phyloP scores from a whole-genome alignment of 2,888 invertebrate genomes.

The Oligia strigilis region DNA sequence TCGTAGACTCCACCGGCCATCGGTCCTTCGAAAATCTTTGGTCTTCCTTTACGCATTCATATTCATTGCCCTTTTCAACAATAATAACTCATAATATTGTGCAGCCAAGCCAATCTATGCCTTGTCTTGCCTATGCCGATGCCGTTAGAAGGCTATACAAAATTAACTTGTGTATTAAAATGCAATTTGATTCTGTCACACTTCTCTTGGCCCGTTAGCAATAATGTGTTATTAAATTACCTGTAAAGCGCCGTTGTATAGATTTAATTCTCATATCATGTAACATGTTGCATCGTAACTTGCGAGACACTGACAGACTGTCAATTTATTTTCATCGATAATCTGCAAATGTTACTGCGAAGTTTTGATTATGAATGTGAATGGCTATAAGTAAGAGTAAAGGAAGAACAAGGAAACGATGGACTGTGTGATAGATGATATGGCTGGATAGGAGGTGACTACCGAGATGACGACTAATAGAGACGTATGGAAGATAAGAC shows the following conservation, averaged over 20 bases:
- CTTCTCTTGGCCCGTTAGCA: slow-evolving; percentile 14
- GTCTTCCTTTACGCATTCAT: neutral
- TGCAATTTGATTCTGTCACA: slow-evolving; percentile 40
- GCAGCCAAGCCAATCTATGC: neutral
- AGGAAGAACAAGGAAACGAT: neutral
- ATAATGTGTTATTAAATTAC: slow-evolving; percentile 17
- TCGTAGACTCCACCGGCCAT: too few species aligned
- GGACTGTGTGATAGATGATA: neutral
- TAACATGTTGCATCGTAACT: slow-evolving; percentile 1
- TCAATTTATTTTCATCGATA: neutral
- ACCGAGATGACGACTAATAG: neutral
- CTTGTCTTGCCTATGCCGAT: too few species aligned
- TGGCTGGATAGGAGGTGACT: too few species aligned
- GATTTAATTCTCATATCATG: slow-evolving; percentile 20
- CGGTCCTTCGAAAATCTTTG: neutral
- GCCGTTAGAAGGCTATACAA: slow-evolving; percentile 17
- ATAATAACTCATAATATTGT: neutral
- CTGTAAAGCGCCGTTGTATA: slow-evolving; percentile 24
- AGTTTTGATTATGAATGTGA: neutral
- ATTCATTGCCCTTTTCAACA: neutral
- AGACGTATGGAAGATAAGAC: neutral
- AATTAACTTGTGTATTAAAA: slow-evolving; percentile 17
- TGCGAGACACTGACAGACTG: neutral
- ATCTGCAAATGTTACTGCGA: too few species aligned
- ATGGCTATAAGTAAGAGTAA: neutral